These are phyloP conservation scores for Troides oblongomaculatus DNA, from an alignment of 2,888 invertebrate genomes.

Conservation along the genomic window DNA sequence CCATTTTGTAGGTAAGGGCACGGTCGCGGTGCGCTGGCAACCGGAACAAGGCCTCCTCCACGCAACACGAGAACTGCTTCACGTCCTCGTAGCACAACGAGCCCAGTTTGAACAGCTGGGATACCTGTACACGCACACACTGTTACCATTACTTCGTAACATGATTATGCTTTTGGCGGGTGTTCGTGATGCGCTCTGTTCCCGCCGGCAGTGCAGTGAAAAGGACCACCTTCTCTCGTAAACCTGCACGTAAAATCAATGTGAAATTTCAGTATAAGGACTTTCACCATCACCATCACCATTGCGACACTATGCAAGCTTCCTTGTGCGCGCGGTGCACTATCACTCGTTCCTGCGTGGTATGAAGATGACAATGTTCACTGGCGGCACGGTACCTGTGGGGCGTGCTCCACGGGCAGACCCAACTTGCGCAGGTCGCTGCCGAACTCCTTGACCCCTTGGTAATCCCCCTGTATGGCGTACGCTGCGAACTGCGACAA, in stretches of 20 bases:
- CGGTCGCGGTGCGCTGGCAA: conserved; percentile 92
- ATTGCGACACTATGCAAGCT: no score
- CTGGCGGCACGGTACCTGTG: conserved; percentile 81
- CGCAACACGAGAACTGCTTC: conserved; percentile 92
- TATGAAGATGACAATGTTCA: no score
- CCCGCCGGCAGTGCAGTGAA: not conserved
- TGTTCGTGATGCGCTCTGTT: no score
- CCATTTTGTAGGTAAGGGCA: conserved; percentile 95
- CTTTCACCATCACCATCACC: no score
- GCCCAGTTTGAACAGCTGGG: conserved; percentile 97
- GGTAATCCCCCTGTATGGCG: conserved; percentile 95
- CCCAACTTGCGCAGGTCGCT: conserved; percentile 96
- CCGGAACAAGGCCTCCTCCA: conserved; percentile 96
- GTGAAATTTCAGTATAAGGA: no score
- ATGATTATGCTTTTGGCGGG: no score
- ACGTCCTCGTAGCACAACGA: conserved; percentile 93
- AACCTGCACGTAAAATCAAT: no score
- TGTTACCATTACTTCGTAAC: not conserved
- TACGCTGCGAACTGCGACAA: conserved; percentile 96
- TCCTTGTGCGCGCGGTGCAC: no score
- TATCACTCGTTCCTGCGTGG: no score
- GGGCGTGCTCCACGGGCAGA: conserved; percentile 97
- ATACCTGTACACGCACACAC: conserved; percentile 78
- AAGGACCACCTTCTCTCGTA: no score
- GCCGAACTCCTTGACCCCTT: conserved; percentile 95